Evolutionary conservation across 2,113 vertebrate species (phyloP).

Genomic region (Rhabdomys dilectus): DNA sequence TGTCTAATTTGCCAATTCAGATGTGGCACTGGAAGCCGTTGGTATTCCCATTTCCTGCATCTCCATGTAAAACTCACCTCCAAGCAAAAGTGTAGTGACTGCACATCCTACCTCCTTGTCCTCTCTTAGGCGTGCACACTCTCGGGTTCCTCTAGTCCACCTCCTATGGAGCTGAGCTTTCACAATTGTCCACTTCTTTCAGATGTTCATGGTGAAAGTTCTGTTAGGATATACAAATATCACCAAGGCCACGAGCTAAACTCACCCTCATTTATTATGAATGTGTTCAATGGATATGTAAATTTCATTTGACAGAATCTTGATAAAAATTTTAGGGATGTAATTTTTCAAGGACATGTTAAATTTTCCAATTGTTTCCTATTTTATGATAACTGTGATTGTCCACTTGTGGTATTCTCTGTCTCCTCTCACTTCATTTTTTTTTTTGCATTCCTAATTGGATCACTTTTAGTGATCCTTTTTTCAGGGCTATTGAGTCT

Average conservation of each 20-base stretch:
- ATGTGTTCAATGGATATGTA: neutral
- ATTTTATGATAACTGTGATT: neutral
- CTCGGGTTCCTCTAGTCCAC: too few relatives aligned
- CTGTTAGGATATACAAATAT: neutral
- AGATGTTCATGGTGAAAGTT: neutral
- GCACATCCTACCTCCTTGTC: too few relatives aligned
- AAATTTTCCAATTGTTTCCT: neutral
- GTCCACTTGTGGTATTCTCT: neutral
- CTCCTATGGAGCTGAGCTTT: too few relatives aligned
- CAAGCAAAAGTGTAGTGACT: neutral
- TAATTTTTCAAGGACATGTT: neutral
- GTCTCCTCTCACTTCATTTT: neutral
- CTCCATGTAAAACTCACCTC: neutral
- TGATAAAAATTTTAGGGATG: neutral
- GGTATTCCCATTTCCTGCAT: neutral
- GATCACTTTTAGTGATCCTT: neutral
- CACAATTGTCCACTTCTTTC: neutral
- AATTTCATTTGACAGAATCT: neutral
- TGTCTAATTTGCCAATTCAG: neutral
- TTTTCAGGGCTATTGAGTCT: neutral
- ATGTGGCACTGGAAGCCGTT: neutral
- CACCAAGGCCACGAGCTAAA: neutral
- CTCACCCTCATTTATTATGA: neutral
- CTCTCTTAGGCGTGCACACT: fast-evolving
- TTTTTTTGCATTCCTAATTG: neutral